Base-by-base conservation (phyloP, 2,888 invertebrate species). In the Plebejus anna region DNA sequence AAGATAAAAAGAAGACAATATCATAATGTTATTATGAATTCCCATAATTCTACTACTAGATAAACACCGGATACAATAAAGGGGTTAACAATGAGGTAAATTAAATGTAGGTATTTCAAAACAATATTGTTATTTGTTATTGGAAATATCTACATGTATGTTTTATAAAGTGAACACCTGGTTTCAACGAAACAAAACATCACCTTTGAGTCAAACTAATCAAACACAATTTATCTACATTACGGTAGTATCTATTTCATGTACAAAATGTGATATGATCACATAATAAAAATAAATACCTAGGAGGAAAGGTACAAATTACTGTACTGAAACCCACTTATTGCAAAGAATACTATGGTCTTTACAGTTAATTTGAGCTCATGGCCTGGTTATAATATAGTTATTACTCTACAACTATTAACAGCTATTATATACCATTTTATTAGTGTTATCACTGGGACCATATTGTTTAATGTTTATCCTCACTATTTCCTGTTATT, bases 1-100 rank as follows among this genome's bases (percentile, higher is more conserved):
- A 42, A 42, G 9, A 2, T 9, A 9, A 42, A 42, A 42, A 42
- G 42, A 42, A 42, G 42, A 42, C 9, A 32, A 32, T 32, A 38
- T 22, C 22, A 22, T 38, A 42, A 42, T 42, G 42, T 42, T 42
- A 42, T 42, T 42, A 42, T 42, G 42, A 42, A 42, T 42, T 42
- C 42, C 42, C 42, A 42, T 1, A 28, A 51, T 47, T 28, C 13
- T 73, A 73, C 51, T 32, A 11, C 11, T 47, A 5, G 32, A 28
- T 71, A 71, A 70, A 42, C 42, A 42, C 22, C 7, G n/a, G 42
- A 71, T 51, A 55, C 13, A 51, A 16, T 32, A 73, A 13, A 16
- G 32, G 32, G 73, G 73, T 55, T 72, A 73, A 55, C 73, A 55
- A 73, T 73, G 55, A 73, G 73, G 73, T 32, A 73, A 73, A 51